These are phyloP conservation scores for Theristus sp. DNA, from an alignment of 2,888 invertebrate genomes.

Conservation along the genomic window DNA sequence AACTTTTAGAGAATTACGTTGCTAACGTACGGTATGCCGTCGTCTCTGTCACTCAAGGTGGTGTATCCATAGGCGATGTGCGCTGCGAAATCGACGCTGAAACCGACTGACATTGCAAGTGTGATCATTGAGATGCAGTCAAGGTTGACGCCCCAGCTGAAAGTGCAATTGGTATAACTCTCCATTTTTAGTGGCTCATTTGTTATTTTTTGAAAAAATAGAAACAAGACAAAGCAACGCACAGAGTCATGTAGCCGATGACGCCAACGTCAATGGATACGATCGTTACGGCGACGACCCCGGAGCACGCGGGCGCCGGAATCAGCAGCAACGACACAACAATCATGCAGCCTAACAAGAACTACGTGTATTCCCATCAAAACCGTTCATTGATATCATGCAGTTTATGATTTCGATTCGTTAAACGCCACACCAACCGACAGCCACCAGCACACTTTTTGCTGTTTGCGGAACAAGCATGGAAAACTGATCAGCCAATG, in stretches of 20 bases:
- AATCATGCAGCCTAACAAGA: constrained; percentile 56
- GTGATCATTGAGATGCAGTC: constrained; percentile 68
- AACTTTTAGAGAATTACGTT: not conserved
- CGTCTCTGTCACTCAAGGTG: constrained; percentile 60
- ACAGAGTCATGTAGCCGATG: constrained; percentile 72
- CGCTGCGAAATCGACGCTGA: constrained; percentile 34
- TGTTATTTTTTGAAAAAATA: not conserved
- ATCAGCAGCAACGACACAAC: constrained; percentile 73
- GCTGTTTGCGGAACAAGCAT: not conserved
- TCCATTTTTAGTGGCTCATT: not conserved
- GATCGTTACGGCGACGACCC: constrained; percentile 81
- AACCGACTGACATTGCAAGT: constrained; percentile 82
- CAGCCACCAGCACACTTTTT: constrained; percentile 59
- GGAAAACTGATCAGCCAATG: not conserved
- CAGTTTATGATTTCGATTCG: not conserved
- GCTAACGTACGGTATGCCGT: not conserved
- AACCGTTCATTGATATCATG: no score
- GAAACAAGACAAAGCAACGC: not conserved
- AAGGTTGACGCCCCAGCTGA: constrained; percentile 60
- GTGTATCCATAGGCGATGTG: constrained; percentile 83
- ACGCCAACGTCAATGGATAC: constrained; percentile 76
- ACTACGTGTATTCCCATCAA: not conserved
- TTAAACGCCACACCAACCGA: constrained; percentile 24
- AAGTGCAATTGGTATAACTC: not conserved
- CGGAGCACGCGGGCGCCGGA: constrained; percentile 63